Evolutionary conservation across 2,797 vertebrate genomes (phyloP).

Genomic region (Etheostoma nigrum): DNA sequence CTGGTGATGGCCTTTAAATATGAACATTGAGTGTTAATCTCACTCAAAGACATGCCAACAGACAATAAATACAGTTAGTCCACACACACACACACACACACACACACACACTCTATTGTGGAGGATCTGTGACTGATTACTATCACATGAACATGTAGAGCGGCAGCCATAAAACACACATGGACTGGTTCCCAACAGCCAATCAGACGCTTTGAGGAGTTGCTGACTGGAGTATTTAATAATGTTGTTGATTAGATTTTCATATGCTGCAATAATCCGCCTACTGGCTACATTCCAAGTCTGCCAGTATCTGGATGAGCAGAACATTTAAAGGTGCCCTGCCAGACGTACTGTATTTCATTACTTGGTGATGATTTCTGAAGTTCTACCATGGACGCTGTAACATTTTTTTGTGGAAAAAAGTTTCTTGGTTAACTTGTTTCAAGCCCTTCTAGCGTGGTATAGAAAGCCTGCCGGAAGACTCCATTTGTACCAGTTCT

Average conservation of each 20-base stretch:
- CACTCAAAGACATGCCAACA: not conserved
- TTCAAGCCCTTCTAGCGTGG: too few species aligned
- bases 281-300: not conserved
- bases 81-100: constrained; percentile 7
- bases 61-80: not conserved
- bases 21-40: constrained; percentile 6
- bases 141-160: constrained; percentile 30
- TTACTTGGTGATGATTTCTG: too few species aligned
- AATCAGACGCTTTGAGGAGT: constrained; percentile 17
- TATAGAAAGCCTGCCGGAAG: too few species aligned
- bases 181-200: not conserved
- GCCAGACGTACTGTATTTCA: too few species aligned
- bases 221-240: constrained; percentile 27
- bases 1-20: not conserved
- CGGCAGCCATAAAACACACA: constrained; percentile 16
- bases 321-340: not conserved
- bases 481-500: too few species aligned
- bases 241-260: not conserved
- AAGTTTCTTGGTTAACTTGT: too few species aligned
- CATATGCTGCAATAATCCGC: constrained; percentile 4
- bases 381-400: too few species aligned
- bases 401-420: too few species aligned
- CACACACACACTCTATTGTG: constrained; percentile 3
- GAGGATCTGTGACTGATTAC: constrained; percentile 26
- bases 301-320: not conserved